A percentile compares a stretch with the other conserved stretches of the same genome.
These are phyloP conservation scores for Amblyjoppa proteus DNA, from an alignment of 2,888 invertebrate genomes.

Conservation along the genomic window DNA sequence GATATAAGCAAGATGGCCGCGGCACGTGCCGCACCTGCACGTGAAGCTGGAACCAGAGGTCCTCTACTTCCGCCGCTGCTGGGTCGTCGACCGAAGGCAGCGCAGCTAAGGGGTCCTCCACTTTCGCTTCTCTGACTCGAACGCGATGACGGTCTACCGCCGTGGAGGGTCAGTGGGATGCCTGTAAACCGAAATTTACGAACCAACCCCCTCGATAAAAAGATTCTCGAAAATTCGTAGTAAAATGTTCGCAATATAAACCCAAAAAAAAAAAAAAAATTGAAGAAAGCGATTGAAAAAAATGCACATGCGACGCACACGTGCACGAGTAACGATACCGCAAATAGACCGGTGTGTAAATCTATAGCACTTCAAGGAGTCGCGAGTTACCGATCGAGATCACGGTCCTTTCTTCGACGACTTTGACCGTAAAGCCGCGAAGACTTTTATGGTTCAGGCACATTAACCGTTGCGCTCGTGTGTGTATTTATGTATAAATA, in stretches of 20 bases:
- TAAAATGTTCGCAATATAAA: neutral
- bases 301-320: constrained; percentile 16
- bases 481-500: neutral
- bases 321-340: constrained; percentile 13
- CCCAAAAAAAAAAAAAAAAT: constrained; percentile 7
- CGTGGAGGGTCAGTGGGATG: constrained; percentile 88
- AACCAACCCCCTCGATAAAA: constrained; percentile 53
- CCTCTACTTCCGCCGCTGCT: constrained; percentile 89
- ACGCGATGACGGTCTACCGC: constrained; percentile 87
- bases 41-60: constrained; percentile 91
- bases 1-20: constrained; percentile 98
- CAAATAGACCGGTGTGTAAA: constrained; percentile 6
- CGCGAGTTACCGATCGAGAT: constrained; percentile 47
- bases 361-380: constrained; percentile 17
- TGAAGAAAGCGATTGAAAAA: neutral
- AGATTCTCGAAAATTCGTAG: constrained; percentile 34
- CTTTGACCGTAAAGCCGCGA: constrained; percentile 43
- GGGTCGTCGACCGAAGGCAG: constrained; percentile 83
- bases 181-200: constrained; percentile 82
- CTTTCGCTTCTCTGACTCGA: constrained; percentile 87
- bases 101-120: constrained; percentile 85
- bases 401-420: constrained; percentile 31
- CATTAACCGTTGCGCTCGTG: neutral
- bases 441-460: constrained; percentile 18
- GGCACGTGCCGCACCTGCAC: constrained; percentile 97